Evolutionary conservation across 2,113 vertebrate genomes (phyloP).

Genomic region (Sminthopsis crassicaudata): DNA sequence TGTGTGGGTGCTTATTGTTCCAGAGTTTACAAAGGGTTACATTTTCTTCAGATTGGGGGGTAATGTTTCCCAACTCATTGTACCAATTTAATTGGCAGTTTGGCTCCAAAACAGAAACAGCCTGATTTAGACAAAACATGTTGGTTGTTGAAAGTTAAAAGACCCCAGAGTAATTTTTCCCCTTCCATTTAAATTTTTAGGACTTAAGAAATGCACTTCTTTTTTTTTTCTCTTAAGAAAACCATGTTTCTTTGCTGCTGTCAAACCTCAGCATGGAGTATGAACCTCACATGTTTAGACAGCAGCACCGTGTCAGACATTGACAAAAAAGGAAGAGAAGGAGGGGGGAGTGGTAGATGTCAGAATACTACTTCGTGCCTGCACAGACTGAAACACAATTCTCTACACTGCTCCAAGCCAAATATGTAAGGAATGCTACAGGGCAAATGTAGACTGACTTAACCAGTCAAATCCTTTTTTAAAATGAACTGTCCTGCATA

Average conservation of each 20-base stretch:
- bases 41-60: constrained; percentile 42
- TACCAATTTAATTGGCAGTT: constrained; percentile 54
- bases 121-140: constrained; percentile 25
- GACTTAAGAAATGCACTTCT: constrained; percentile 13
- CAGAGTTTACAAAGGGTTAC: constrained; percentile 23
- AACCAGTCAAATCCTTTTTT: constrained; percentile 62
- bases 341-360: background rate
- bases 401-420: constrained; percentile 49
- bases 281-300: constrained; percentile 27
- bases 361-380: background rate
- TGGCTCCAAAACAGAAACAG: constrained; percentile 60
- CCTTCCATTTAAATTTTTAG: background rate
- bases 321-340: constrained; percentile 20
- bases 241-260: background rate
- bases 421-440: constrained; percentile 66
- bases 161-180: constrained; percentile 7
- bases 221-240: constrained; percentile 37
- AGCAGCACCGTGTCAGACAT: constrained; percentile 37
- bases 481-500: constrained; percentile 72
- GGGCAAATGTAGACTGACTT: constrained; percentile 69
- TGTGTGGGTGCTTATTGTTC: constrained; percentile 23
- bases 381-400: constrained; percentile 62
- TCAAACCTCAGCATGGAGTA: constrained; percentile 14
- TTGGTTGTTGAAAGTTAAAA: constrained; percentile 57
- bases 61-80: constrained; percentile 17